Evolutionary conservation across 2,113 vertebrate species (phyloP), one percentile per base, ranked within the genome.

Genomic region (Pseudolaguvia tuberculata): DNA sequence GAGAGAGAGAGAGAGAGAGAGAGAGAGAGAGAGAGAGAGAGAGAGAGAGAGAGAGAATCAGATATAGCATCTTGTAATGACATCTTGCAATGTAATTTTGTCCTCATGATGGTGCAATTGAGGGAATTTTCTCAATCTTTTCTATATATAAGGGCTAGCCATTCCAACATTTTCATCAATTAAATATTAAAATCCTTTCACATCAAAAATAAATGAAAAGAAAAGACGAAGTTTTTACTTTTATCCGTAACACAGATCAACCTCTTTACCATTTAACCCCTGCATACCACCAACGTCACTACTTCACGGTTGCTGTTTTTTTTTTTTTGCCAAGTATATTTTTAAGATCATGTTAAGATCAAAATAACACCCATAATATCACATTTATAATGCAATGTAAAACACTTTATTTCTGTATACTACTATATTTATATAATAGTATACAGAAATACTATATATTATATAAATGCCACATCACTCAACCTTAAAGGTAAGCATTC

Each of bases 101-200:
- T 20, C 72, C 58, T 52, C 72, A 63, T 35, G 72, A 35, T 39
- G 72, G 58, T 47, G 50, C 21, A 27, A 45, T 65, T 53, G 51
- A 65, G 31, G 21, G 5, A 25, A 25, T 25, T 73, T 29, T 51
- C 15, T 23, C 7, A 42, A 42, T 42, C 39, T 4, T 42, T 6
- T 61, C 3, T 13, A 62, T 20, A 62, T 39, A 0, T n/a, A 39
- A 0, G 21, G 31, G 3, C 3, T 6, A 2, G 13, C n/a, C 31
- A 4, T 35, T 35, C 31, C 6, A 42, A 42, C 39, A 42, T 42
- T 42, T 42, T 42, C 39, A 25, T 18, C 25, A 17, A 23, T 27
- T 15, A 27, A 15, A 31, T 42, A 59, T 15, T 31, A 31, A 31
- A 31, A 42, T 21, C 2, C 18, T 13, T 20, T 31, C 5, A 42